phyloP scores from a whole-genome alignment of 2,888 invertebrate genomes.

The Platycheirus rosarum region DNA sequence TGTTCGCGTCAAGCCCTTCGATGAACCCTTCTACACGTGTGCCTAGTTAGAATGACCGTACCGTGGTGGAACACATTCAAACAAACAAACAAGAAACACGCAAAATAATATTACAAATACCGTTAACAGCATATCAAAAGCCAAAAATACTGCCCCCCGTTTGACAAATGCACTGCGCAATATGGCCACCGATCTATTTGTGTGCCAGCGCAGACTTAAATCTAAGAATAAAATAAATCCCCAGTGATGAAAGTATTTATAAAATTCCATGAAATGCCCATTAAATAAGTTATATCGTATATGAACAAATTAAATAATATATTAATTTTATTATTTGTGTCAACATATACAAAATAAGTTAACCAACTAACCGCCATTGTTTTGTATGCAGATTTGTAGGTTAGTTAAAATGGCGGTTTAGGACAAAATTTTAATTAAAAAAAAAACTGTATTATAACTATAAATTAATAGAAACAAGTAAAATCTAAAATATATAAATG shows the following conservation, averaged over 20 bases:
- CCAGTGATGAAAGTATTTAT: constrained; percentile 73
- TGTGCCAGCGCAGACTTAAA: constrained; percentile 53
- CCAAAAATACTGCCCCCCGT: constrained; percentile 67
- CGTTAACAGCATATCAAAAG: constrained; percentile 67
- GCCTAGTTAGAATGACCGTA: constrained; percentile 76
- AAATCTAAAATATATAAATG: constrained; percentile 6
- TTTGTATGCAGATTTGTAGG: constrained; percentile 24
- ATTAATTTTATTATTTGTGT: constrained; percentile 51
- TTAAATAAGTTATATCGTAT: background rate
- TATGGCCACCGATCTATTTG: constrained; percentile 48
- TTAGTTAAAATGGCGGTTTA: constrained; percentile 44
- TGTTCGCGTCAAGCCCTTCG: constrained; percentile 91
- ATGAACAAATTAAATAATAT: constrained; percentile 31
- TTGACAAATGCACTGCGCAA: constrained; percentile 48
- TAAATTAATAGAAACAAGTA: constrained; percentile 2
- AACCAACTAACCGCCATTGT: constrained; percentile 36
- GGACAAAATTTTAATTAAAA: constrained; percentile 16
- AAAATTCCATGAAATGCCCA: constrained; percentile 57
- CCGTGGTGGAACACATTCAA: background rate
- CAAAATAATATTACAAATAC: constrained; percentile 2
- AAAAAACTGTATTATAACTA: constrained; percentile 52
- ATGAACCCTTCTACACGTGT: constrained; percentile 82
- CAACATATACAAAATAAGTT: constrained; percentile 10
- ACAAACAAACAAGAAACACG: background rate
- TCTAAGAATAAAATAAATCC: constrained; percentile 47